Evolutionary conservation across 2,113 vertebrate species (phyloP).

Genomic region (Hipposideros armiger): DNA sequence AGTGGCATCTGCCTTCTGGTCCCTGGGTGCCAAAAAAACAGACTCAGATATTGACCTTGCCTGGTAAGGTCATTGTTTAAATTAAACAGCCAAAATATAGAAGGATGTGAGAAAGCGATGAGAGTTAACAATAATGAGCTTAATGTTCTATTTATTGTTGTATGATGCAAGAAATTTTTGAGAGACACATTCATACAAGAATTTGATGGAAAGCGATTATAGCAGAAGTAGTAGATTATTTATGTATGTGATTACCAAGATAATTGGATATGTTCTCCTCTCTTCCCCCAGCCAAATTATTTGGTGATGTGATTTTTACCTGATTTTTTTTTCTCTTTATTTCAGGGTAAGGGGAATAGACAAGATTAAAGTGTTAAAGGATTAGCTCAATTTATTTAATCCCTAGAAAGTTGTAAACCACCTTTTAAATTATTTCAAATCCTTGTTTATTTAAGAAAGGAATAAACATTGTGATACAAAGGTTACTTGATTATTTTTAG

Average conservation of each 20-base stretch:
- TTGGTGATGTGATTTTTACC: slow-evolving; percentile 2
- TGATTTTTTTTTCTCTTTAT: slow-evolving; percentile 3
- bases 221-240: background rate
- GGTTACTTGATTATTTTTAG: slow-evolving; percentile 56
- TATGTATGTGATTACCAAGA: background rate
- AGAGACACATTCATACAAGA: background rate
- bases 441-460: background rate
- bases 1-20: slow-evolving; percentile 67
- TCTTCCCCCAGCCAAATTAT: background rate
- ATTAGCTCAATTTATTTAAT: background rate
- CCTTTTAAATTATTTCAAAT: slow-evolving; percentile 33
- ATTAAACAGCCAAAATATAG: slow-evolving; percentile 54
- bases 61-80: slow-evolving; percentile 56
- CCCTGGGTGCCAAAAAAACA: slow-evolving; percentile 44
- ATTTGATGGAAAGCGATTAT: background rate
- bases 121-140: slow-evolving; percentile 10
- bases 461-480: slow-evolving; percentile 27
- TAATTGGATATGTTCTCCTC: background rate
- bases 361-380: background rate
- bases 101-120: slow-evolving; percentile 34
- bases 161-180: background rate
- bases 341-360: background rate
- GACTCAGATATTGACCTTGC: slow-evolving; percentile 43
- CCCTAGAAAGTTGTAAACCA: background rate
- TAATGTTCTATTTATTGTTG: slow-evolving; percentile 45